Evolutionary conservation across 2,797 vertebrate genomes (phyloP).

Genomic region (Phoeniculus purpureus): DNA sequence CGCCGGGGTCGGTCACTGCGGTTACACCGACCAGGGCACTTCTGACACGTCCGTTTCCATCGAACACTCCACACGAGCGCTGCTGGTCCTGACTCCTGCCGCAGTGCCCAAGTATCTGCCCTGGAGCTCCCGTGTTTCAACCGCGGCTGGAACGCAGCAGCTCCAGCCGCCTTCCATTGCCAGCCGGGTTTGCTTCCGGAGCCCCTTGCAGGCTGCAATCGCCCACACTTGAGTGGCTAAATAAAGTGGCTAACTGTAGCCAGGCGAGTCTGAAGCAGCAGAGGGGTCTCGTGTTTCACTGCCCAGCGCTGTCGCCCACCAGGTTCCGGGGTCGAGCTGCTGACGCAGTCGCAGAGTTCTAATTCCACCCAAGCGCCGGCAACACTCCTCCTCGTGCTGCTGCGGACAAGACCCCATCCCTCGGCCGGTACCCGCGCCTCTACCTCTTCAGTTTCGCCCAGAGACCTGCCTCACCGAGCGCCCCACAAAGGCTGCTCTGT

Average conservation of each 20-base stretch:
- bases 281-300: slow-evolving; percentile 25
- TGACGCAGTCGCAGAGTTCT: background rate
- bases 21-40: background rate
- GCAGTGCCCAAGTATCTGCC: background rate
- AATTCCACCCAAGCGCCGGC: background rate
- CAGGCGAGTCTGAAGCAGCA: background rate
- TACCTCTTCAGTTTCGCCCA: slow-evolving; percentile 43
- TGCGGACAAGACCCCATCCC: slow-evolving; percentile 34
- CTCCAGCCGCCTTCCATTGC: background rate
- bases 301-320: background rate
- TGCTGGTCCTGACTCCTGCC: background rate
- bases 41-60: background rate
- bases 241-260: slow-evolving; percentile 39
- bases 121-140: background rate
- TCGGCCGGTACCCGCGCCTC: slow-evolving; percentile 25
- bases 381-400: slow-evolving; percentile 21
- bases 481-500: slow-evolving; percentile 42
- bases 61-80: background rate
- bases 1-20: background rate
- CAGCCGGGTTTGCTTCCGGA: background rate
- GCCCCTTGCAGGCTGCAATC: slow-evolving; percentile 27
- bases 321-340: slow-evolving; percentile 20
- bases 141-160: background rate
- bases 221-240: slow-evolving; percentile 20
- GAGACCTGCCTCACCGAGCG: background rate